A percentile compares a stretch with the other conserved stretches of the same genome.
Conservation (phyloP, 2,797 vertebrate species). For the Hylomyscus alleni region DNA sequence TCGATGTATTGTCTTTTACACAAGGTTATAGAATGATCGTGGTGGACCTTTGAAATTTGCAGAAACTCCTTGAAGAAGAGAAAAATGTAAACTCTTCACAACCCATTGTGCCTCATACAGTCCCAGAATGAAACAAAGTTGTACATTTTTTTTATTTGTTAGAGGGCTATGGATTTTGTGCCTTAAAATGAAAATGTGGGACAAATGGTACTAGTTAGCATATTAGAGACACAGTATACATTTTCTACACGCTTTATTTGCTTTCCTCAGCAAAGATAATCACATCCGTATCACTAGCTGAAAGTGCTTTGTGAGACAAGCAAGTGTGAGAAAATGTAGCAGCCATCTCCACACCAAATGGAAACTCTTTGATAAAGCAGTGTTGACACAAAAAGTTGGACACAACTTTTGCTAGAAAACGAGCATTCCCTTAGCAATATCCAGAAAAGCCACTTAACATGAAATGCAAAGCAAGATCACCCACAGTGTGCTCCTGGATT, state of each 20-base stretch:
- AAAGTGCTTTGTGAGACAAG: slow-evolving; percentile 27
- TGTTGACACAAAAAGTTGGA: not conserved
- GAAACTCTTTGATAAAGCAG: not conserved
- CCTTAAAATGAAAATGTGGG: slow-evolving; percentile 58
- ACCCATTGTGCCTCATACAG: not conserved
- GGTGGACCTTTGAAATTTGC: not conserved
- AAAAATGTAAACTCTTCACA: not conserved
- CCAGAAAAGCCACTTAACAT: slow-evolving; percentile 13
- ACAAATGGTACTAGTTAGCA: slow-evolving; percentile 42
- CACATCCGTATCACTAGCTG: not conserved
- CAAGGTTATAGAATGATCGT: slow-evolving; percentile 17
- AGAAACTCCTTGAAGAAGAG: not conserved
- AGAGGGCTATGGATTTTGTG: slow-evolving; percentile 1
- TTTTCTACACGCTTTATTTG: slow-evolving; percentile 61
- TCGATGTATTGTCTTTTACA: not conserved
- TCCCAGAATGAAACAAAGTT: not conserved
- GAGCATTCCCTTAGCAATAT: slow-evolving; percentile 24
- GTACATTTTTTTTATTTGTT: slow-evolving; percentile 24
- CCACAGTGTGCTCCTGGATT: slow-evolving; percentile 71
- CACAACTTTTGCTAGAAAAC: slow-evolving; percentile 20
- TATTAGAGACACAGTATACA: slow-evolving; percentile 36
- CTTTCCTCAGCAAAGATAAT: slow-evolving; percentile 56
- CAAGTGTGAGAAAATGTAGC: not conserved
- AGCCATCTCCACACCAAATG: slow-evolving; percentile 26
- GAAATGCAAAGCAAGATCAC: slow-evolving; percentile 60